Conservation (phyloP, 2,113 vertebrate species). For the Delphinapterus leucas region DNA sequence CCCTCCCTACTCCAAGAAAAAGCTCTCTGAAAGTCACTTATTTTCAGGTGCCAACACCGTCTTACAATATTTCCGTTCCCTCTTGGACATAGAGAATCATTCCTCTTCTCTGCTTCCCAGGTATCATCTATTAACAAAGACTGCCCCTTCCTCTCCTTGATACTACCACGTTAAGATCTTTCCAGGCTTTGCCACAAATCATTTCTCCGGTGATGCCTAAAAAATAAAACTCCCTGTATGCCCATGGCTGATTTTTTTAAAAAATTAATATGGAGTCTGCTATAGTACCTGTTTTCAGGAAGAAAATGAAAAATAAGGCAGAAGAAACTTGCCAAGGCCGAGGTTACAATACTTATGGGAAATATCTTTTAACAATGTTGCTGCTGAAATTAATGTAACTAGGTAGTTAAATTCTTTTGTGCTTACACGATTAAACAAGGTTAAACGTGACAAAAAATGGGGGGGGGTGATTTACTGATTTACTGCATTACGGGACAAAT, state of each 20-base stretch:
- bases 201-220: not conserved
- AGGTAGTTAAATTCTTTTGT: slow-evolving; percentile 21
- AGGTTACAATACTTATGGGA: not conserved
- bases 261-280: not conserved
- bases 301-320: slow-evolving; percentile 30
- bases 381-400: slow-evolving; percentile 48
- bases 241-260: not conserved
- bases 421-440: slow-evolving; percentile 29
- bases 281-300: slow-evolving; percentile 33
- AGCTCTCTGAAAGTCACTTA: not conserved
- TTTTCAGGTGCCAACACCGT: not conserved
- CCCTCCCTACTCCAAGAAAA: accelerated
- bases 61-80: not conserved
- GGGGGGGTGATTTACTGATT: not conserved
- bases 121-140: not conserved
- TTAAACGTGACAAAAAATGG: slow-evolving; percentile 1
- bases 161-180: not conserved
- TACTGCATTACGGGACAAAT: not conserved
- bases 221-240: not conserved
- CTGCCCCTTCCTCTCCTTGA: not conserved
- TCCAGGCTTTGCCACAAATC: not conserved
- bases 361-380: slow-evolving; percentile 14
- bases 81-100: not conserved
- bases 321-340: not conserved
- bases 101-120: not conserved